Evolutionary conservation across 1,140 invertebrate genomes (phyloP).

Genomic region (Ostrea denselamellosa): DNA sequence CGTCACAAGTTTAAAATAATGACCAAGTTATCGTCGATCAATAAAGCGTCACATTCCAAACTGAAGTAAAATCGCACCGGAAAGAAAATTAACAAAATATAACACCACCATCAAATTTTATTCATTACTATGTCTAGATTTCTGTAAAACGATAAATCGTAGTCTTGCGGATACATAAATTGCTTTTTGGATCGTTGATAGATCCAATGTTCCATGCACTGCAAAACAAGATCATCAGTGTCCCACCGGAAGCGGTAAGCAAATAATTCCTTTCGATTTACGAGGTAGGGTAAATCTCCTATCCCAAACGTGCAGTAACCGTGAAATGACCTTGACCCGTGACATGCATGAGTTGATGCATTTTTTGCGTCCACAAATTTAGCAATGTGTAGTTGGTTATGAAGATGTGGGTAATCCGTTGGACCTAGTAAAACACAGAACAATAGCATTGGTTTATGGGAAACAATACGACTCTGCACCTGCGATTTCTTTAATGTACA

Average conservation of each 20-base stretch:
- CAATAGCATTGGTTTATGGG: not conserved
- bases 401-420: not conserved
- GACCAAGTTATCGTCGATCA: no score
- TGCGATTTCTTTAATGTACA: no score
- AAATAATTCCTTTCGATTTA: slow-evolving; percentile 39
- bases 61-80: no score
- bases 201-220: slow-evolving; percentile 22
- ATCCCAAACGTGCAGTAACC: slow-evolving; percentile 24
- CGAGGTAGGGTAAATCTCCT: slow-evolving; percentile 27
- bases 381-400: not conserved
- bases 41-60: no score
- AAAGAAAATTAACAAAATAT: not conserved
- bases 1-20: no score
- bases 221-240: not conserved
- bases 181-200: slow-evolving; percentile 17
- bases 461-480: no score
- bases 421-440: not conserved
- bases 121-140: slow-evolving; percentile 11
- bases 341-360: not conserved
- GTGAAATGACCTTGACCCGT: not conserved
- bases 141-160: slow-evolving; percentile 13
- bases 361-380: slow-evolving; percentile 32
- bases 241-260: slow-evolving; percentile 26
- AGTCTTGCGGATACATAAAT: slow-evolving; percentile 29
- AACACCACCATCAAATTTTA: not conserved